Evolutionary conservation across 2,888 invertebrate genomes (phyloP), one percentile per base, ranked within the genome.

Genomic region (Thelaira solivaga): DNA sequence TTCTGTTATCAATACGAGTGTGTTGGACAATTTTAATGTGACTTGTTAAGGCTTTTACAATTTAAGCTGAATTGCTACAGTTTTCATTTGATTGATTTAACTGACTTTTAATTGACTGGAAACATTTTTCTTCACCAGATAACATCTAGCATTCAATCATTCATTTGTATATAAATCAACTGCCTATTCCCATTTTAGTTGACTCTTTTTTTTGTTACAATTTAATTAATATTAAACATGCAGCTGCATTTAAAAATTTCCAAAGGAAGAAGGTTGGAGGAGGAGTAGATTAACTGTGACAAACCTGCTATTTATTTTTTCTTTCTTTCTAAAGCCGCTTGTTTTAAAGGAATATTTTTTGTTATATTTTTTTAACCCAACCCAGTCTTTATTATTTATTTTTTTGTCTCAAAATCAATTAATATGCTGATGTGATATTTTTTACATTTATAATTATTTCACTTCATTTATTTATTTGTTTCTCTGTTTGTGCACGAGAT

Each of bases 191-290:
- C n/a, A n/a, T n/a, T n/a, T n/a, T n/a, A n/a, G n/a, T n/a, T n/a
- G n/a, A n/a, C n/a, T n/a, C n/a, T n/a, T n/a, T n/a, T n/a, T n/a
- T n/a, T n/a, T n/a, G n/a, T 34, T 11, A 10, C n/a, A n/a, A 61
- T 20, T 24, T 61, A 41, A 71, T 72, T 55, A 73, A 64, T 57
- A 73, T 73, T 73, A 39, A 39, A 49, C 29, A 64, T 64, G 57
- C 64, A 64, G 31, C 20, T 36, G 29, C 41, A 7, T 24, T 24
- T 10, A 26, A 45, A 16, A 53, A 18, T 26, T 36, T 18, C 4
- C 31, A 22, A 11, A 22, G 5, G 49, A 0, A 4, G 13, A 24
- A 5, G 18, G 5, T 2, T 24, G 47, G 2, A 2, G 49, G n/a
- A 10, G 49, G 36, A n/a, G 39, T 13, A 10, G 1, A 20, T n/a